These are phyloP conservation scores for Plectropomus leopardus DNA, from an alignment of 2,113 vertebrate genomes.

Conservation along the genomic window DNA sequence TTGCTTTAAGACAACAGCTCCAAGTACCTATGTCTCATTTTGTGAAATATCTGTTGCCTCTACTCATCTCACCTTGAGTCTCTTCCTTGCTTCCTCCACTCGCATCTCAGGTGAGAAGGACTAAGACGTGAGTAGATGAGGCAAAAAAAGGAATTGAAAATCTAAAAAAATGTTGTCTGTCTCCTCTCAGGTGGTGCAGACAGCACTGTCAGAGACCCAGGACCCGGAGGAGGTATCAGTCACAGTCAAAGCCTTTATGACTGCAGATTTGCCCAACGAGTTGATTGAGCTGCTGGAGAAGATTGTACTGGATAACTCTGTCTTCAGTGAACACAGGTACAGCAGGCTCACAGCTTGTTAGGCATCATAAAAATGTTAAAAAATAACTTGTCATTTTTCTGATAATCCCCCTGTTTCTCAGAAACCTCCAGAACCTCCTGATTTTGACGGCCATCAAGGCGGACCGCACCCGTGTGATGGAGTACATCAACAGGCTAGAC, in stretches of 20 bases:
- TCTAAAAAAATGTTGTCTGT: not conserved
- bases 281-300: conserved; percentile 94
- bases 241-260: conserved; percentile 95
- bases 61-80: too few relatives aligned
- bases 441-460: conserved; percentile 95
- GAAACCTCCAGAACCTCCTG: conserved; percentile 95
- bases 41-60: too few relatives aligned
- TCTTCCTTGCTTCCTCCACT: too few relatives aligned
- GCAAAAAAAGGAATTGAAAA: too few relatives aligned
- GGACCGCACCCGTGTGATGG: conserved; percentile 93
- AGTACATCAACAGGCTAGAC: conserved; percentile 93
- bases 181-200: conserved; percentile 91
- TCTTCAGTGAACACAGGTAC: conserved; percentile 95
- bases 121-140: too few relatives aligned
- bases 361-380: not conserved
- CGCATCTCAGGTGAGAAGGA: too few relatives aligned
- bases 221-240: conserved; percentile 95
- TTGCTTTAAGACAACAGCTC: too few relatives aligned
- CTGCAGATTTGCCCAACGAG: conserved; percentile 93
- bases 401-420: conserved; percentile 51
- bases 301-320: conserved; percentile 93
- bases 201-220: conserved; percentile 92
- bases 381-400: not conserved
- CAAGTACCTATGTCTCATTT: too few relatives aligned
- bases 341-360: not conserved